Evolutionary conservation across 2,888 invertebrate genomes (phyloP), one percentile per base, ranked within the genome.

Genomic region (Limnephilus auricula): DNA sequence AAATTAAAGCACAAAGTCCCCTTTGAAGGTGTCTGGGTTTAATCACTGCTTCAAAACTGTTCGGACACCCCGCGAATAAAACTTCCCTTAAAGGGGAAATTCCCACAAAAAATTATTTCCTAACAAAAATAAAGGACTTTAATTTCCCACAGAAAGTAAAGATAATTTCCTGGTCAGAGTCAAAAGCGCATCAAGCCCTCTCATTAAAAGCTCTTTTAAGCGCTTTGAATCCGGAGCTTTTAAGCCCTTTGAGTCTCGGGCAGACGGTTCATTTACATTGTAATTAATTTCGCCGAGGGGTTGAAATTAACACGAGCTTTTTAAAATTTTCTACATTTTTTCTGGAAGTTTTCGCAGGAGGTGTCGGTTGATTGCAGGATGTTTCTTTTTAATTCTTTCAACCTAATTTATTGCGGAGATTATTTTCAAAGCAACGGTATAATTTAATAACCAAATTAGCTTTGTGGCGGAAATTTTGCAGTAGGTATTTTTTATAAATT

Each of bases 241-340:
- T 84, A 83, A 89, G 84, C 83, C 84, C 78, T 89, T 84, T 50
- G 83, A 50, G 78, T 31, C 31, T 25, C 40, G 18, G 80, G 85
- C 65, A 90, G 93, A 92, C 92, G 92, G 92, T 92, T 93, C 92
- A 92, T 93, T 93, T 93, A 92, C 93, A 93, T 91, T 86, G 93
- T 93, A 93, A 93, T 93, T 93, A 93, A 93, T 93, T 93, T 93
- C 83, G 40, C 88, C 50, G 79, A 90, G 84, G 92, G 92, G 91
- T 82, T 89, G 92, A 92, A 92, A 92, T 91, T 92, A 90, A 92
- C 92, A 92, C 92, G 40, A 89, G 91, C 88, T 91, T 88, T 90
- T 90, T 89, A 91, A 82, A 83, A 90, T 91, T 91, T 91, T 78
- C 86, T 78, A 40, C 1, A 1, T 12, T 12, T 1, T 12, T 40